Evolutionary conservation across 2,113 vertebrate species (phyloP).

Genomic region (Spheniscus mendiculus): DNA sequence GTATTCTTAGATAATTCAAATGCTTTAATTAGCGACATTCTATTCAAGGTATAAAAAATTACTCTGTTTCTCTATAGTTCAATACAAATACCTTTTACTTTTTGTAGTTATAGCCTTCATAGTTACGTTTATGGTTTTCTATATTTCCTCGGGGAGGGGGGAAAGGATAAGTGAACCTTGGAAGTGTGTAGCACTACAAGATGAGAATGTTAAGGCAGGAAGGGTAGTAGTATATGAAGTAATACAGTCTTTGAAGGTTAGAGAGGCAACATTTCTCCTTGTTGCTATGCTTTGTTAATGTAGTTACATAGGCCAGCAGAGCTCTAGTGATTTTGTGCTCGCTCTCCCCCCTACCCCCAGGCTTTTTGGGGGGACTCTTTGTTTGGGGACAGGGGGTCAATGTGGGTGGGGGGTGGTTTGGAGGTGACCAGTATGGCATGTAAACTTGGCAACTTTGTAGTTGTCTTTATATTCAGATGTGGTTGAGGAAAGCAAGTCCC

Average conservation of each 20-base stretch:
- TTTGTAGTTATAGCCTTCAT: not conserved
- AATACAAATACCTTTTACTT: not conserved
- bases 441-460: not conserved
- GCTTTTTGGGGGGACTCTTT: not conserved
- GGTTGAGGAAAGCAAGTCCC: not conserved
- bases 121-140: not conserved
- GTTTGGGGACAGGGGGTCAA: not conserved
- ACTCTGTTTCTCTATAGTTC: not conserved
- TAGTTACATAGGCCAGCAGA: not conserved
- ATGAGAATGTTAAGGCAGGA: not conserved
- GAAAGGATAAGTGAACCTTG: not conserved
- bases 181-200: not conserved
- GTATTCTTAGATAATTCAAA: not conserved
- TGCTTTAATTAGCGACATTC: not conserved
- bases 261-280: not conserved
- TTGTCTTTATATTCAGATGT: not conserved
- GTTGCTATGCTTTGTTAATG: not conserved
- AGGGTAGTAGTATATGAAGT: not conserved
- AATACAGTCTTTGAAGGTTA: not conserved
- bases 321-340: not conserved
- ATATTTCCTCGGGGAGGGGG: not conserved
- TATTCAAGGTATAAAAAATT: not conserved
- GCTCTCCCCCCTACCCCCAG: fast-evolving
- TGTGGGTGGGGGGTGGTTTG: not conserved
- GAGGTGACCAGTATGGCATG: not conserved